phyloP scores from a whole-genome alignment of 2,888 invertebrate genomes.

The Steinernema hermaphroditum region DNA sequence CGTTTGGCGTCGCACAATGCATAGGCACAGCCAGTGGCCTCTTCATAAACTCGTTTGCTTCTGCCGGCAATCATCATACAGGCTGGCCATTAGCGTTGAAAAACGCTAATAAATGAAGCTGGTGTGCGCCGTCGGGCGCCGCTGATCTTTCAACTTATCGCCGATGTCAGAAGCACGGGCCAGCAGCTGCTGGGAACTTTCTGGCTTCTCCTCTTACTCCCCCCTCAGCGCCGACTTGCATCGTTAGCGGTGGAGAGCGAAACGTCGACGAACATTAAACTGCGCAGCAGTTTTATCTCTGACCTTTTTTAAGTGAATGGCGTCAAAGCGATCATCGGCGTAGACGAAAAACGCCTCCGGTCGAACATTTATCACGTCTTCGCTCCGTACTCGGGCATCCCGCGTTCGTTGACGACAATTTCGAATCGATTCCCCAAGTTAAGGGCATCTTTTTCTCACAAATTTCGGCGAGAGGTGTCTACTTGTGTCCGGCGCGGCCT shows the following conservation, averaged over 20 bases:
- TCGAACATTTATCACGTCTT: neutral
- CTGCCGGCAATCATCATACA: too few relatives aligned
- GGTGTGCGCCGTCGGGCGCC: neutral
- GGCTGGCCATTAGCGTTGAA: neutral
- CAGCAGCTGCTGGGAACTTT: too few relatives aligned
- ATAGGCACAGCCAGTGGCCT: too few relatives aligned
- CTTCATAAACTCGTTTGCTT: too few relatives aligned
- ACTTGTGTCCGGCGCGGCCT: too few relatives aligned
- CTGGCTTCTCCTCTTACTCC: too few relatives aligned
- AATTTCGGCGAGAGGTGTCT: too few relatives aligned
- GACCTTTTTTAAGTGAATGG: slow-evolving; percentile 14
- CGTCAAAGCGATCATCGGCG: neutral
- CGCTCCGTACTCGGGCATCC: neutral
- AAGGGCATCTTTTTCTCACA: too few relatives aligned
- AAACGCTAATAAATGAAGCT: slow-evolving; percentile 9
- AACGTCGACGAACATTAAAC: neutral
- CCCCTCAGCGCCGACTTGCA: too few relatives aligned
- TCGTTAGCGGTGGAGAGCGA: too few relatives aligned
- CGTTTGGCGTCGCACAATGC: too few relatives aligned
- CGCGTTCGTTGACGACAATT: neutral
- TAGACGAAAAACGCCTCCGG: neutral
- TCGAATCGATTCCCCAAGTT: neutral
- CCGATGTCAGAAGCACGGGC: too few relatives aligned
- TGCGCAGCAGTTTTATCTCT: slow-evolving; percentile 20
- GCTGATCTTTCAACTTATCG: slow-evolving; percentile 18